Evolutionary conservation across 1,140 invertebrate species (phyloP).

Genomic region (Drosophila asahinai): DNA sequence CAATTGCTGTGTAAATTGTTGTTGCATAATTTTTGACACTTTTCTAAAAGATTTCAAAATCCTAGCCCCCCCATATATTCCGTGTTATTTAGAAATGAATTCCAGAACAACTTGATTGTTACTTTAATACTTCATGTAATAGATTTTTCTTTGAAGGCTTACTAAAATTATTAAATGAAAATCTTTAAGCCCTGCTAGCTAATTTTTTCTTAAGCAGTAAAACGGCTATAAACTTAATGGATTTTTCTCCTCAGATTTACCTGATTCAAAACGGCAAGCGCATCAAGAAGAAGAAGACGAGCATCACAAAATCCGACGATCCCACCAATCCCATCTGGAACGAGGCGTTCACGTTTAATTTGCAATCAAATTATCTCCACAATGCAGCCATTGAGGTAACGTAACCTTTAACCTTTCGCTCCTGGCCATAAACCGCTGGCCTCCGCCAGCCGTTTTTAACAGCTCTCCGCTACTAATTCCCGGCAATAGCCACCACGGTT

Average conservation of each 20-base stretch:
- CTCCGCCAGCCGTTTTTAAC: slow-evolving; percentile 27
- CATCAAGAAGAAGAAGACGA: slow-evolving; percentile 96
- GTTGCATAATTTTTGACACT: too few relatives aligned
- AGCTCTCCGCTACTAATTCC: slow-evolving; percentile 37
- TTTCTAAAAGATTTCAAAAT: too few relatives aligned
- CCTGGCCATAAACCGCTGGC: slow-evolving; percentile 17
- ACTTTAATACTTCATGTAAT: too few relatives aligned
- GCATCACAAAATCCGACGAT: slow-evolving; percentile 93
- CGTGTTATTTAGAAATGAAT: not conserved
- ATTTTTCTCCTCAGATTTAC: slow-evolving; percentile 86
- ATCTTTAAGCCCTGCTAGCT: rapidly evolving
- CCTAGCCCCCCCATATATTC: too few relatives aligned
- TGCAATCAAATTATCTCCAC: slow-evolving; percentile 89
- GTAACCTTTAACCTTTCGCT: slow-evolving; percentile 21
- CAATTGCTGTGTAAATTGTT: too few relatives aligned
- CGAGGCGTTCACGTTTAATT: slow-evolving; percentile 96
- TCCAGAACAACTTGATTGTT: not conserved
- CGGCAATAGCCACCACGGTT: slow-evolving; percentile 32
- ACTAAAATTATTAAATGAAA: not conserved
- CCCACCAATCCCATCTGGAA: slow-evolving; percentile 97
- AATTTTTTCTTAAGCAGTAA: not conserved
- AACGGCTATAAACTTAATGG: not conserved
- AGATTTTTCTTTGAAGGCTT: not conserved
- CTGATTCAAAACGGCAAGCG: slow-evolving; percentile 93
- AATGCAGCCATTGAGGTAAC: slow-evolving; percentile 91